Conservation (phyloP, 2,888 invertebrate genomes). For the Congeria kusceri region DNA sequence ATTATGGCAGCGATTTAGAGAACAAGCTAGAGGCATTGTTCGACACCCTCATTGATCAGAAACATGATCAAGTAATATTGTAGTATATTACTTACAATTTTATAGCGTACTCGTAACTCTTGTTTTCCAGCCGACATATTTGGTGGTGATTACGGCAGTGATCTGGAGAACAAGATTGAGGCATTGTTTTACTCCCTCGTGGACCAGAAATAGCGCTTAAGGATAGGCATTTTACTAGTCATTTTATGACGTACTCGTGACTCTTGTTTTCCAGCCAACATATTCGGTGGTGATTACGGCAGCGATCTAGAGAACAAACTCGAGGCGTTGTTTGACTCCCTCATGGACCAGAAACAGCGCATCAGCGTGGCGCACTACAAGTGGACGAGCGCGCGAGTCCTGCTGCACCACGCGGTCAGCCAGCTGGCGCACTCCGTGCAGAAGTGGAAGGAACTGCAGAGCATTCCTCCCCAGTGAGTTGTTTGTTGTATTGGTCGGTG, state of each 20-base stretch:
- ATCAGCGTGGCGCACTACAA: constrained; percentile 87
- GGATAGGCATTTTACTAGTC: no score
- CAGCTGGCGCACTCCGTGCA: constrained; percentile 86
- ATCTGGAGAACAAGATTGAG: constrained; percentile 86
- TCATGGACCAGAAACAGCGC: constrained; percentile 86
- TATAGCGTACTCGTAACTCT: no score
- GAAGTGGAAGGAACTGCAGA: constrained; percentile 82
- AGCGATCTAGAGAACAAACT: constrained; percentile 86
- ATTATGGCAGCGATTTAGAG: no score
- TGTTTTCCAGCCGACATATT: no score
- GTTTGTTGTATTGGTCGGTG: no score
- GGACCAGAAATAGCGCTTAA: no score
- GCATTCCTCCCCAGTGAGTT: no score
- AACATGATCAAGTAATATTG: no score
- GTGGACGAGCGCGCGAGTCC: constrained; percentile 86
- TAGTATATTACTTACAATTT: no score
- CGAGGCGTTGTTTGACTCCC: constrained; percentile 86
- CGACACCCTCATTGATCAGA: constrained; percentile 86
- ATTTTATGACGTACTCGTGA: no score
- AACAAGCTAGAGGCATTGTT: constrained; percentile 86
- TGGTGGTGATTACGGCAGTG: no score
- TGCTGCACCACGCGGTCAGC: constrained; percentile 86
- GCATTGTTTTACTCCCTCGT: constrained; percentile 85
- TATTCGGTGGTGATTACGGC: constrained; percentile 87
- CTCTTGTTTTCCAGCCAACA: constrained; percentile 83